phyloP scores from a whole-genome alignment of 2,888 invertebrate species.

The Drosophila antonietae region DNA sequence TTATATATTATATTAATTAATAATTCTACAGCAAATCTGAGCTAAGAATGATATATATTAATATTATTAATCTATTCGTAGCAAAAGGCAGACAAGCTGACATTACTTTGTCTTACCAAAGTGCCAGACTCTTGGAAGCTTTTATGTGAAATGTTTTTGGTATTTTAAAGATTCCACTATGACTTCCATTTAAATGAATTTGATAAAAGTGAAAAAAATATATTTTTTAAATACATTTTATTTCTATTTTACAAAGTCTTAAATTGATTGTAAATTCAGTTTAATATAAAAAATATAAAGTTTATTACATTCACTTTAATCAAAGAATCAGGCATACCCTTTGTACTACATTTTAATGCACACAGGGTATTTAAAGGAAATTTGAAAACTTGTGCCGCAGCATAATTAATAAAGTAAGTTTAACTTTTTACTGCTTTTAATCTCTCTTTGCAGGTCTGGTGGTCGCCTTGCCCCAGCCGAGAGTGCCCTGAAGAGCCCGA shows the following conservation, averaged over 20 bases:
- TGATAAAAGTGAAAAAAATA: not conserved
- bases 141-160: not conserved
- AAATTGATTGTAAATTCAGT: not conserved
- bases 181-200: not conserved
- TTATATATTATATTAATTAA: no score
- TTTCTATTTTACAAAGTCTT: not conserved
- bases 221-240: not conserved
- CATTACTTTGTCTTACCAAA: not conserved
- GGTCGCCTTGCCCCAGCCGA: conserved; percentile 92
- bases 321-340: not conserved
- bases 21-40: no score
- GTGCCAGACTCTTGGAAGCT: not conserved
- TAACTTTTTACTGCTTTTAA: conserved; percentile 1
- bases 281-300: not conserved
- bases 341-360: conserved; percentile 1
- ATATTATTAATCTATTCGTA: not conserved
- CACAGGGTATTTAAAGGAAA: conserved; percentile 3
- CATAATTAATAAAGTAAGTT: conserved; percentile 14
- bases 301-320: not conserved
- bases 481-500: conserved; percentile 91
- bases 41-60: not conserved
- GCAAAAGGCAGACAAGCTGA: not conserved
- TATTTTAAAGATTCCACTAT: not conserved
- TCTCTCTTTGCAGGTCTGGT: conserved; percentile 88
- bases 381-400: conserved; percentile 9